These are phyloP conservation scores for Tiliqua scincoides DNA, from an alignment of 2,113 vertebrate genomes.

Conservation along the genomic window DNA sequence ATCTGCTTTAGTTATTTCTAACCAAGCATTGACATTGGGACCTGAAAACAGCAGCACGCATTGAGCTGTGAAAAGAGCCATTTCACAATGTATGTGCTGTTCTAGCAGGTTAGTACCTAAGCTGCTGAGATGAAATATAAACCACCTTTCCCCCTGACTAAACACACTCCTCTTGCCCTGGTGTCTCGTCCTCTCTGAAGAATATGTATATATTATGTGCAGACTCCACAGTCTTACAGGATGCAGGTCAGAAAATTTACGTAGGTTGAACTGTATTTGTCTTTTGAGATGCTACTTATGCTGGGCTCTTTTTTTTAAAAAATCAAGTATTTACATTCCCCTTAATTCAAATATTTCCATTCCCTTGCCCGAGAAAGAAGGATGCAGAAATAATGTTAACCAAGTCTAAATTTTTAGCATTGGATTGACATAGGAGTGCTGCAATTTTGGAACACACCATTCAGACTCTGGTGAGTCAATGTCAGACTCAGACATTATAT, in stretches of 20 bases:
- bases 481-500: too few relatives aligned
- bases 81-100: constrained; percentile 39
- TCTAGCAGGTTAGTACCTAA: constrained; percentile 42
- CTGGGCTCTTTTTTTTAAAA: not conserved
- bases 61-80: not conserved
- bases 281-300: not conserved
- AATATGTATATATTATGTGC: not conserved
- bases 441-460: too few relatives aligned
- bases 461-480: too few relatives aligned
- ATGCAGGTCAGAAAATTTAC: not conserved
- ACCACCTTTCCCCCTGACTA: constrained; percentile 25
- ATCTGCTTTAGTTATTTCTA: not conserved
- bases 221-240: not conserved
- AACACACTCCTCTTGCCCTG: constrained; percentile 31
- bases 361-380: too few relatives aligned
- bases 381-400: not conserved
- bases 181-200: not conserved
- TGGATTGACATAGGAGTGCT: too few relatives aligned
- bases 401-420: too few relatives aligned
- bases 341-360: not conserved
- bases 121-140: constrained; percentile 15
- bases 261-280: constrained; percentile 54
- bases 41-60: not conserved
- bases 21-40: not conserved
- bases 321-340: too few relatives aligned